Conservation (phyloP, 2,888 invertebrate species). For the Megamerina dolium region DNA sequence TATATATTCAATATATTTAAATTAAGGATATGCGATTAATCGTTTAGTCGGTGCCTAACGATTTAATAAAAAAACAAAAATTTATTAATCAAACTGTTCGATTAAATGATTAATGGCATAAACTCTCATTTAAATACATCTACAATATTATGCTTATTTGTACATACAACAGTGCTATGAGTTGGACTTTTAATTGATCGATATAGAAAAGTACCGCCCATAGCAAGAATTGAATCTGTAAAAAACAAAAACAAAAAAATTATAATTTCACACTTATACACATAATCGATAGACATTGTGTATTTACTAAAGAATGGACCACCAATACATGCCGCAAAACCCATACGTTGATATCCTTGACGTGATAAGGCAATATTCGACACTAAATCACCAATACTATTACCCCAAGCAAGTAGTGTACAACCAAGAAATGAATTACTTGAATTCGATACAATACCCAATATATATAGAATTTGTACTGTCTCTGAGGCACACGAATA, state of each 20-base stretch:
- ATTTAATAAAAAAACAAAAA: too few species aligned
- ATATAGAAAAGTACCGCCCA: constrained; percentile 22
- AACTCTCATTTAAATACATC: not conserved
- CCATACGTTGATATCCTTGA: constrained; percentile 61
- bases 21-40: too few species aligned
- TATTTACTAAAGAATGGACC: constrained; percentile 62
- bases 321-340: constrained; percentile 62
- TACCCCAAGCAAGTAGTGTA: constrained; percentile 62
- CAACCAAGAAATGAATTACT: constrained; percentile 58
- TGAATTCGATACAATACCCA: constrained; percentile 56
- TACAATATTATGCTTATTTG: too few species aligned
- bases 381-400: constrained; percentile 53
- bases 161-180: too few species aligned
- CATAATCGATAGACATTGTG: not conserved
- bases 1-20: too few species aligned
- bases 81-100: too few species aligned
- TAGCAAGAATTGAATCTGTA: constrained; percentile 16
- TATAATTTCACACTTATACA: not conserved
- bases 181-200: constrained; percentile 8
- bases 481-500: constrained; percentile 59
- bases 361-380: constrained; percentile 57
- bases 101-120: not conserved
- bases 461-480: constrained; percentile 52
- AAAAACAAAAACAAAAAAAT: not conserved
- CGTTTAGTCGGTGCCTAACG: too few species aligned